Conservation (phyloP, 2,113 vertebrate species). For the Mus pahari region DNA sequence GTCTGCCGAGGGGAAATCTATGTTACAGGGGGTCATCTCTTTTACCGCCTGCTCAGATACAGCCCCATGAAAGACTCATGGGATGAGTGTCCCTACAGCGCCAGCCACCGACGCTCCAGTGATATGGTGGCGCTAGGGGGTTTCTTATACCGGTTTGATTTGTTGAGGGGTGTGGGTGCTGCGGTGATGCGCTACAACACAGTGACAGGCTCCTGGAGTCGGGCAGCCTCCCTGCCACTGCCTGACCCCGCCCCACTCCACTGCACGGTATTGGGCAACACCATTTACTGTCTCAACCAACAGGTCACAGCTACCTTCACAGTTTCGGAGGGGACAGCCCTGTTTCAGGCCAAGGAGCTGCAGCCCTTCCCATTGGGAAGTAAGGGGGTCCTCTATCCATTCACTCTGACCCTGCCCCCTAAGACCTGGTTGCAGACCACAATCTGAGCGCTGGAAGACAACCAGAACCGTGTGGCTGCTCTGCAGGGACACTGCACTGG, state of each 20-base stretch:
- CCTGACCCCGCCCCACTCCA: conserved; percentile 84
- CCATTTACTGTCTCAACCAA: conserved; percentile 83
- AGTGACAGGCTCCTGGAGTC: conserved; percentile 77
- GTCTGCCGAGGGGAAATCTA: conserved; percentile 84
- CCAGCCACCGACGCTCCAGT: conserved; percentile 81
- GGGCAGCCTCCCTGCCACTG: conserved; percentile 72
- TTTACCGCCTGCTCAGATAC: conserved; percentile 83
- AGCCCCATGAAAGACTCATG: conserved; percentile 75
- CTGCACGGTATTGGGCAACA: conserved; percentile 73
- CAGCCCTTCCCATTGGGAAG: conserved; percentile 72
- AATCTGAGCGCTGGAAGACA: conserved; percentile 43
- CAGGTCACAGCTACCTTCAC: conserved; percentile 75
- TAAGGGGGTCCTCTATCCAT: conserved; percentile 73
- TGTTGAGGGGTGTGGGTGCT: conserved; percentile 71
- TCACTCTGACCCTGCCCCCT: conserved; percentile 72
- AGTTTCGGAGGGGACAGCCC: conserved; percentile 60
- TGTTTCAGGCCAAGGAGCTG: conserved; percentile 78
- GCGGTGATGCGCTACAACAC: conserved; percentile 82
- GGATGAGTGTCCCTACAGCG: conserved; percentile 83
- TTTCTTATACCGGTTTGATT: conserved; percentile 84
- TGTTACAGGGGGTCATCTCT: conserved; percentile 83
- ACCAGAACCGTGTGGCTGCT: not conserved
- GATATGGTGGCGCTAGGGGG: conserved; percentile 82
- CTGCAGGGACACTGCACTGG: not conserved
- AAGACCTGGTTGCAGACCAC: conserved; percentile 47